Percentiles rank a stretch among this genome's conserved stretches.
phyloP scores from a whole-genome alignment of 92 coral and sea anemone species.

The Phenganax marumi region DNA sequence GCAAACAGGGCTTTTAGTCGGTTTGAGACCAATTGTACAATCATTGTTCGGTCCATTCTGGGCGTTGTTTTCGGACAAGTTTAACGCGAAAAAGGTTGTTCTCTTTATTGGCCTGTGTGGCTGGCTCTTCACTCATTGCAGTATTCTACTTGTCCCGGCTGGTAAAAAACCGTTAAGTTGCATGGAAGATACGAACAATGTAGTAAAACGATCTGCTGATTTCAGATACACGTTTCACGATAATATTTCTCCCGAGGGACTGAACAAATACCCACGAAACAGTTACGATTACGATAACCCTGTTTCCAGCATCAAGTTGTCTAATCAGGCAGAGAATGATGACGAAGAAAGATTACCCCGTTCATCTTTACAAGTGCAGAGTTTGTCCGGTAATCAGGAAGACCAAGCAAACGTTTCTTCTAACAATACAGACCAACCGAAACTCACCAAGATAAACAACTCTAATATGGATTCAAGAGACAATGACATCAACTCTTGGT shows the following conservation, averaged over 20 bases:
- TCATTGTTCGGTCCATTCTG: conserved; percentile 17
- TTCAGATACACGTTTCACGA: background rate
- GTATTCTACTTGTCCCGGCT: conserved; percentile 36
- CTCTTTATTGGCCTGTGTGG: conserved; percentile 35
- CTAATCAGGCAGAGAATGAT: background rate
- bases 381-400: background rate
- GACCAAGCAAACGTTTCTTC: background rate
- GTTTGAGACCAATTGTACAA: conserved; percentile 37
- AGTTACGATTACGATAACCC: background rate
- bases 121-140: conserved; percentile 30
- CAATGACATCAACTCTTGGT: background rate
- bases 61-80: conserved; percentile 31
- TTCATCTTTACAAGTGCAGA: background rate
- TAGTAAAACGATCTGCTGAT: conserved; percentile 9
- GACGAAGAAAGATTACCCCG: background rate
- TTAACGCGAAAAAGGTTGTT: conserved; percentile 13
- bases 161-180: conserved; percentile 43
- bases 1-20: conserved; percentile 38
- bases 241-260: background rate
- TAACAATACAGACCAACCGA: background rate
- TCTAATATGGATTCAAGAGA: background rate
- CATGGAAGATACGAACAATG: background rate
- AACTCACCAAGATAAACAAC: background rate
- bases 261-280: background rate
- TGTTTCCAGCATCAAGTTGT: background rate